Evolutionary conservation across 2,888 invertebrate species (phyloP).

Genomic region (Lithophane semibrunnea): DNA sequence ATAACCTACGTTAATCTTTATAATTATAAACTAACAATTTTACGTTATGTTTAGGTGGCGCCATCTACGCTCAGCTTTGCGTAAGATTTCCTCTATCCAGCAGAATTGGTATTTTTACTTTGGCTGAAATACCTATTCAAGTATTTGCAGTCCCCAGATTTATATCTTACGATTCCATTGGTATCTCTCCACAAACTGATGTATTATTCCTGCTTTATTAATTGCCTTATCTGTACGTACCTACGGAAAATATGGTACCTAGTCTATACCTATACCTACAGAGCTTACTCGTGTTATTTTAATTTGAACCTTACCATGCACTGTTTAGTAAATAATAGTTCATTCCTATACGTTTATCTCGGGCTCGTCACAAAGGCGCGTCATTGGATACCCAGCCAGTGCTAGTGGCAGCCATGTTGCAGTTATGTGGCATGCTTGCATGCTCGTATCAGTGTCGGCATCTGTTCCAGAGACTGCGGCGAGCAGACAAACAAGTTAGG

Average conservation of each 20-base stretch:
- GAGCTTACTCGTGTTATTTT: neutral
- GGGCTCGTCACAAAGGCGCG: neutral
- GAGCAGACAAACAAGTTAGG: no score
- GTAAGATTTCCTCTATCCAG: neutral
- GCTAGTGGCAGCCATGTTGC: neutral
- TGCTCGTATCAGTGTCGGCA: neutral
- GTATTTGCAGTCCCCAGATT: neutral
- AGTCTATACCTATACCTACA: no score
- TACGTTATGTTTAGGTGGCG: neutral
- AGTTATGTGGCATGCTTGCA: neutral
- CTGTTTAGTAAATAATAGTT: neutral
- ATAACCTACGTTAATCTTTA: no score
- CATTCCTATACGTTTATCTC: neutral
- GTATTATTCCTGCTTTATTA: neutral
- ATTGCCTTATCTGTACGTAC: no score
- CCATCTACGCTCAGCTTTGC: neutral
- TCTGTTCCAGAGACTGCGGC: neutral
- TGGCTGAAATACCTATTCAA: neutral
- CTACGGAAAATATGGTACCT: no score
- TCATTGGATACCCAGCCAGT: conserved; percentile 14
- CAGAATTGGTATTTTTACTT: neutral
- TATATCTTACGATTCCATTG: neutral
- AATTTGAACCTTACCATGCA: neutral
- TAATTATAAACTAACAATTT: no score
- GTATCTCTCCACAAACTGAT: neutral